Evolutionary conservation across 1,140 invertebrate species (phyloP).

Genomic region (Harlomillsia oculata): DNA sequence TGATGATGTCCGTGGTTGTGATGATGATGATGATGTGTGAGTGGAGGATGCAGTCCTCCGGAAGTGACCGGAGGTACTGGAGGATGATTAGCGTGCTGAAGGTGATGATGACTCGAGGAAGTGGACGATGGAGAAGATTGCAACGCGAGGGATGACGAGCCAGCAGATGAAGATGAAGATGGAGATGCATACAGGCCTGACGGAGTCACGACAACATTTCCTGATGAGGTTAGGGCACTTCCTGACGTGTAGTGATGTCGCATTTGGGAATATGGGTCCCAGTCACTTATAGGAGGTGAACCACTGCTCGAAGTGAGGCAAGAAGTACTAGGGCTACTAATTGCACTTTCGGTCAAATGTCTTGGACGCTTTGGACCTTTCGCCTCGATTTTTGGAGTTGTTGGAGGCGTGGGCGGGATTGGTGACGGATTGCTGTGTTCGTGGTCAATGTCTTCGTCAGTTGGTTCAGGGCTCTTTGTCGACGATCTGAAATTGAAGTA

Average conservation of each 20-base stretch:
- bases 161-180: constrained; percentile 4
- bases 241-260: not conserved
- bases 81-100: not conserved
- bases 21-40: constrained; percentile 4
- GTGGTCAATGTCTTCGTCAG: not conserved
- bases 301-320: constrained; percentile 4
- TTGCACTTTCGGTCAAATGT: not conserved
- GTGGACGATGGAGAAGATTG: constrained; percentile 6
- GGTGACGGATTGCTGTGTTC: constrained; percentile 6
- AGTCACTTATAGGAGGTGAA: constrained; percentile 6
- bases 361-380: constrained; percentile 9
- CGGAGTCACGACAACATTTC: not conserved
- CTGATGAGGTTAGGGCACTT: not conserved
- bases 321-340: constrained; percentile 3
- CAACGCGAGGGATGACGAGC: not conserved
- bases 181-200: constrained; percentile 6
- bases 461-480: no score
- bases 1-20: constrained; percentile 18
- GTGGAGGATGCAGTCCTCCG: not conserved
- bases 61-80: not conserved
- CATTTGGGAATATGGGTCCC: not conserved
- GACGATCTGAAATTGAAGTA: no score
- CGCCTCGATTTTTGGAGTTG: constrained; percentile 20
- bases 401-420: constrained; percentile 23
- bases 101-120: not conserved